Evolutionary conservation across 2,888 invertebrate species (phyloP).

Genomic region (Melanostoma mellinum): DNA sequence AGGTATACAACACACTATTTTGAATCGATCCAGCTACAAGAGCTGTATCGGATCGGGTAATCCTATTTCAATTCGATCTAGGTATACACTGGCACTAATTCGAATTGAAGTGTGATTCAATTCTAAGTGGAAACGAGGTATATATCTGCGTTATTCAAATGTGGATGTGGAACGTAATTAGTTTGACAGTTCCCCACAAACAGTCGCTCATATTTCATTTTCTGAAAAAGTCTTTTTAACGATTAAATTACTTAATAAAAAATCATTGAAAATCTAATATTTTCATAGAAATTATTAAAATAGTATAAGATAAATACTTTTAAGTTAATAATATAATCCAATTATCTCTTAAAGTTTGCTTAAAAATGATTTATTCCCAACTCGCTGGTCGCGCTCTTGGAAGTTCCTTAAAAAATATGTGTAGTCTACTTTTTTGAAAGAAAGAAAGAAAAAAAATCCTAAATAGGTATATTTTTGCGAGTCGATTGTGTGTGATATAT

Average conservation of each 20-base stretch:
- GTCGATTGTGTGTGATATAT: background rate
- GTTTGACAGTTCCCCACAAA: constrained; percentile 40
- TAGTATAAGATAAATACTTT: constrained; percentile 25
- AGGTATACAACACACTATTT: no score
- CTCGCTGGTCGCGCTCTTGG: constrained; percentile 14
- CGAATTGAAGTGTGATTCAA: no score
- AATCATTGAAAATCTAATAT: constrained; percentile 5
- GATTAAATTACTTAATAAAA: constrained; percentile 33
- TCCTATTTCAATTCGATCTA: no score
- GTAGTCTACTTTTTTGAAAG: constrained; percentile 35
- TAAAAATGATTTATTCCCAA: constrained; percentile 36
- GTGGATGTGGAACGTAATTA: constrained; percentile 13
- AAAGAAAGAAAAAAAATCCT: constrained; percentile 35
- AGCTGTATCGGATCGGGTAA: no score
- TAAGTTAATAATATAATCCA: constrained; percentile 19
- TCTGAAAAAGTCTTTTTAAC: constrained; percentile 26
- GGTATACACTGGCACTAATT: no score
- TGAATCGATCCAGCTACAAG: no score
- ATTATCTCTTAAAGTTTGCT: constrained; percentile 18
- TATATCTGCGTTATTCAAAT: background rate
- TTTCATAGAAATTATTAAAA: constrained; percentile 7
- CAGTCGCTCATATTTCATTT: constrained; percentile 40
- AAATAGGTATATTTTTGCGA: constrained; percentile 24
- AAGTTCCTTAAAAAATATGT: constrained; percentile 39
- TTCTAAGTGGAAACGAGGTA: no score